Conservation (phyloP, 2,113 vertebrate species). For the Labeo rohita region DNA sequence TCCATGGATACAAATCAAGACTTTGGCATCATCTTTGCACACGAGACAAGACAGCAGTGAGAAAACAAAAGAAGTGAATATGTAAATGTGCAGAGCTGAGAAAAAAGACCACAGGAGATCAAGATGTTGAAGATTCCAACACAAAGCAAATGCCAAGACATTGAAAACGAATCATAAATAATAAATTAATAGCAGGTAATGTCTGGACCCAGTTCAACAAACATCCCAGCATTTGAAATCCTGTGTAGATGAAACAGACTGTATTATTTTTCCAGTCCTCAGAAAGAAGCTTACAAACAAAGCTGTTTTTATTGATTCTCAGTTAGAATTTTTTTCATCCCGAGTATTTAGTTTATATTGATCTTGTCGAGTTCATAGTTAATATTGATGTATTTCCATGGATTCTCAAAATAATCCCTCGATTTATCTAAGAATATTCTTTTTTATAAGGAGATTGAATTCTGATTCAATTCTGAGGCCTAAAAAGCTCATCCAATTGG, state of each 20-base stretch:
- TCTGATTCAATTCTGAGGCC: background rate
- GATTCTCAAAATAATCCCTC: background rate
- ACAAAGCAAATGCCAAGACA: constrained; percentile 56
- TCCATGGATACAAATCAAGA: constrained; percentile 54
- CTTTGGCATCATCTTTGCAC: constrained; percentile 45
- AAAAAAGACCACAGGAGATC: constrained; percentile 43
- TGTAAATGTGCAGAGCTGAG: background rate
- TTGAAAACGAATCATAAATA: constrained; percentile 61
- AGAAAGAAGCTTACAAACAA: background rate
- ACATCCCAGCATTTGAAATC: constrained; percentile 56
- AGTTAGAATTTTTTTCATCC: constrained; percentile 45
- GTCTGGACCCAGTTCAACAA: constrained; percentile 55
- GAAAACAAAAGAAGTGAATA: constrained; percentile 9
- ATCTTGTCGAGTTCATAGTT: background rate
- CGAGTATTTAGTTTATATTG: background rate
- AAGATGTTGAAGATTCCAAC: constrained; percentile 53
- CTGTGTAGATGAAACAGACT: constrained; percentile 48
- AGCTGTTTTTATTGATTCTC: constrained; percentile 46
- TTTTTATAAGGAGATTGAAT: background rate
- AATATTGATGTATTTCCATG: background rate
- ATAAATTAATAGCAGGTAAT: constrained; percentile 57
- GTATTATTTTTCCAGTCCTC: constrained; percentile 50
- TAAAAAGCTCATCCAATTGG: constrained; percentile 12
- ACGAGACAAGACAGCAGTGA: constrained; percentile 40
- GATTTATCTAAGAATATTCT: background rate